Conservation (phyloP, 2,888 invertebrate species). For the Strigamia maritima region DNA sequence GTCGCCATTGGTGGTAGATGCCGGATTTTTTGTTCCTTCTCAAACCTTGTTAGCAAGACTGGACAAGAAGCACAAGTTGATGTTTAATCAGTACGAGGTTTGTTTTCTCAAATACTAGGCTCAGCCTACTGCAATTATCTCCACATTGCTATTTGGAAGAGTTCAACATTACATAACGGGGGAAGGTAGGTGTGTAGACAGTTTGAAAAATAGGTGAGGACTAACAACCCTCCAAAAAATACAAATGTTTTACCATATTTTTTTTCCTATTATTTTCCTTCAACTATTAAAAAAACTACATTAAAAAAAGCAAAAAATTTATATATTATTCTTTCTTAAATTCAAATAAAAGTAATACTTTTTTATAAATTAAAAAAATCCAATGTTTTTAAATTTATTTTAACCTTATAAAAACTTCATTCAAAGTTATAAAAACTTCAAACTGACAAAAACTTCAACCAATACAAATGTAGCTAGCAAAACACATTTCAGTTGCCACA, state of each 20-base stretch:
- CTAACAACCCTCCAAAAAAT: slow-evolving; percentile 27
- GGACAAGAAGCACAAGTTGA: slow-evolving; percentile 28
- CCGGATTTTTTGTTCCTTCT: slow-evolving; percentile 22
- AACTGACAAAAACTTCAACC: neutral
- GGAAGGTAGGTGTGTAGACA: slow-evolving; percentile 15
- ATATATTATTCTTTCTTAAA: neutral
- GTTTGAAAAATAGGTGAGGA: slow-evolving; percentile 31
- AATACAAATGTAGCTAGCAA: neutral
- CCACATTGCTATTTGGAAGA: slow-evolving; percentile 23
- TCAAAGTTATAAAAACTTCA: neutral
- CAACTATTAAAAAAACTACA: neutral
- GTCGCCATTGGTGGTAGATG: slow-evolving; percentile 30
- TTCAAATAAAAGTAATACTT: neutral
- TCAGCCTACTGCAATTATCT: slow-evolving; percentile 32
- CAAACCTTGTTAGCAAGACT: slow-evolving; percentile 28
- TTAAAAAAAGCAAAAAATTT: neutral
- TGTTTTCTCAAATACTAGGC: slow-evolving; percentile 34
- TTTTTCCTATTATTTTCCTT: neutral
- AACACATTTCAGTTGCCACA: slow-evolving; percentile 6
- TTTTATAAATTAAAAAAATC: neutral
- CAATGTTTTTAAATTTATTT: neutral
- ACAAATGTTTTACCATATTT: neutral
- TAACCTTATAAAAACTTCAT: neutral
- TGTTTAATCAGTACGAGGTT: slow-evolving; percentile 34
- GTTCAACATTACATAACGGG: slow-evolving; percentile 15